phyloP scores from a whole-genome alignment of 2,888 invertebrate species.

The Caenorhabditis drosophilae region DNA sequence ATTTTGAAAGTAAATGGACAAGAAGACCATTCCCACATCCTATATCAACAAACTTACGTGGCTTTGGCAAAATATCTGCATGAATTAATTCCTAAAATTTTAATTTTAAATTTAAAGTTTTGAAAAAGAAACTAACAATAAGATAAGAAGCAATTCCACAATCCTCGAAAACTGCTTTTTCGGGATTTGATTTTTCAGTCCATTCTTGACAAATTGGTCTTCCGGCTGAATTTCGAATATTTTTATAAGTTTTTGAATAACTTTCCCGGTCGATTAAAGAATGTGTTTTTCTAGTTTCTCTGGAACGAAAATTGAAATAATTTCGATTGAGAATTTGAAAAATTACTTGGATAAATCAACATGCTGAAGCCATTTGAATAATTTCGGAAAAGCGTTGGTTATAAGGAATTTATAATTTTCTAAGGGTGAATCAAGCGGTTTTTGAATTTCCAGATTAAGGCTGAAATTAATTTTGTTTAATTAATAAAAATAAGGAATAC shows the following conservation, averaged over 20 bases:
- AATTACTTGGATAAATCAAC: slow-evolving; percentile 32
- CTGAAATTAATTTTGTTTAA: too few relatives aligned
- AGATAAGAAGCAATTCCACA: slow-evolving; percentile 89
- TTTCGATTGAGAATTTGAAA: slow-evolving; percentile 1
- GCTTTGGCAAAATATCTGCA: slow-evolving; percentile 8
- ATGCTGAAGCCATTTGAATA: slow-evolving; percentile 33
- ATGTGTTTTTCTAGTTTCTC: slow-evolving; percentile 30
- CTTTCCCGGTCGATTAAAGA: slow-evolving; percentile 46
- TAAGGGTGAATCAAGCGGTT: slow-evolving; percentile 8
- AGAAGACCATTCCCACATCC: slow-evolving; percentile 91
- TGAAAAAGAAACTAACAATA: slow-evolving; percentile 70
- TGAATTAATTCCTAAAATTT: slow-evolving; percentile 26
- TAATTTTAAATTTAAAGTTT: neutral
- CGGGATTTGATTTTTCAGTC: slow-evolving; percentile 90
- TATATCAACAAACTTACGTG: slow-evolving; percentile 82
- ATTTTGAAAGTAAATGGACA: slow-evolving; percentile 54
- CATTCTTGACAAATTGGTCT: slow-evolving; percentile 72
- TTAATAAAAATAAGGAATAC: too few relatives aligned
- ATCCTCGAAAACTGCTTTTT: slow-evolving; percentile 95
- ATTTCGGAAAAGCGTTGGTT: slow-evolving; percentile 18
- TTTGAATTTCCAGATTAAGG: slow-evolving; percentile 14
- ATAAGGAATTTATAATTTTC: slow-evolving; percentile 21
- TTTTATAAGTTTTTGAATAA: slow-evolving; percentile 47
- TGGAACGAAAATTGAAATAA: slow-evolving; percentile 9
- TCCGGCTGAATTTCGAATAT: slow-evolving; percentile 45